These are phyloP conservation scores for Masticophis lateralis DNA, from an alignment of 2,797 vertebrate genomes.

Conservation along the genomic window DNA sequence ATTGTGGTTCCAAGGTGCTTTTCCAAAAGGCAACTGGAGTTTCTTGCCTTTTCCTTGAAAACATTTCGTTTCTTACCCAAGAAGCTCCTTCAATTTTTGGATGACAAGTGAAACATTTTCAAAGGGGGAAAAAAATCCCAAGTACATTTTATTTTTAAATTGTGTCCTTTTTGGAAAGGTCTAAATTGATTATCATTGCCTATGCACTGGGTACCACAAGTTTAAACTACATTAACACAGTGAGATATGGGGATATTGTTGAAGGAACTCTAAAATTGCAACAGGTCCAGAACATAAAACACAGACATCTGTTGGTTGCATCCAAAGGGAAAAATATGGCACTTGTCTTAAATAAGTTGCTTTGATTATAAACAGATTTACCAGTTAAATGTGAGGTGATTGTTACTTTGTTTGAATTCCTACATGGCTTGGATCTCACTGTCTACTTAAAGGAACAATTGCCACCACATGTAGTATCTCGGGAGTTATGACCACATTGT, in stretches of 20 bases:
- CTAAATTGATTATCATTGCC: neutral
- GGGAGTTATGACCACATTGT: neutral
- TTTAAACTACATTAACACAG: neutral
- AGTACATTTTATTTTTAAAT: neutral
- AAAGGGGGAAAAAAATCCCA: neutral
- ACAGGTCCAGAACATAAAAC: neutral
- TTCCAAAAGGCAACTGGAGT: too few relatives aligned
- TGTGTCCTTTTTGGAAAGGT: neutral
- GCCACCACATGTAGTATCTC: neutral
- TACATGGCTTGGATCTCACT: neutral
- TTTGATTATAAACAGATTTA: neutral
- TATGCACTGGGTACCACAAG: neutral
- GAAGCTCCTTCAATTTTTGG: too few relatives aligned
- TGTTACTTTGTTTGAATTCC: neutral
- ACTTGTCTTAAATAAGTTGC: neutral
- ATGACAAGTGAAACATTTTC: too few relatives aligned
- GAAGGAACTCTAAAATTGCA: neutral
- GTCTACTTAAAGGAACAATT: neutral
- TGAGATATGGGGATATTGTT: neutral
- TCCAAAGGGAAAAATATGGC: neutral
- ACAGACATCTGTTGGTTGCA: neutral
- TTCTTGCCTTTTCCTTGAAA: too few relatives aligned
- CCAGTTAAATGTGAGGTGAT: neutral
- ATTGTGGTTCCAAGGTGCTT: too few relatives aligned
- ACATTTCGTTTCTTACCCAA: too few relatives aligned